phyloP scores from a whole-genome alignment of 2,797 vertebrate species.

The Spheniscus humboldti region DNA sequence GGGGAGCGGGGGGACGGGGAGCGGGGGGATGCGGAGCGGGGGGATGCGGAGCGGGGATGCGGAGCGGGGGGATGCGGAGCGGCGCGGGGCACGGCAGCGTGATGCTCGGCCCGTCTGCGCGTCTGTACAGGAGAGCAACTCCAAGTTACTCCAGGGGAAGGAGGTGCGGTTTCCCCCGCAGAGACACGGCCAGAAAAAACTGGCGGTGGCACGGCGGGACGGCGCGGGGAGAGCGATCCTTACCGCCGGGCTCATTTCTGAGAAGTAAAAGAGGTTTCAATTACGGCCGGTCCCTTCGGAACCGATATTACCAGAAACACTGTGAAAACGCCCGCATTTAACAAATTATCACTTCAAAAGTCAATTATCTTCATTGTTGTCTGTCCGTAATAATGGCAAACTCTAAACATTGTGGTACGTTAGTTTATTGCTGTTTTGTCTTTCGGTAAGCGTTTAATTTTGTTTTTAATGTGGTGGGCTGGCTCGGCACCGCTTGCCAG shows the following conservation, averaged over 20 bases:
- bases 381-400: background rate
- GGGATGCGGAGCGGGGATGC: background rate
- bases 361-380: background rate
- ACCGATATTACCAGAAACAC: background rate
- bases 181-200: background rate
- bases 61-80: background rate
- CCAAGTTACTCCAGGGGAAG: background rate
- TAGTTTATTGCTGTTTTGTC: background rate
- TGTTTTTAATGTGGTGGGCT: background rate
- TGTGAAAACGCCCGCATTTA: background rate
- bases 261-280: background rate
- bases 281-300: background rate
- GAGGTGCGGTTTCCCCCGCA: background rate
- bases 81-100: background rate
- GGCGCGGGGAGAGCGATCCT: background rate
- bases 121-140: accelerated
- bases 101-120: background rate
- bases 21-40: background rate
- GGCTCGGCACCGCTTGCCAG: background rate
- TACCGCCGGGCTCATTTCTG: background rate
- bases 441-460: background rate
- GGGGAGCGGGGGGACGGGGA: background rate
- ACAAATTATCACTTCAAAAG: background rate
- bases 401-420: background rate
- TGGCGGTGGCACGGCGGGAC: background rate